phyloP scores from a whole-genome alignment of 64 coral and sea anemone species.

The Exaiptasia diaphana region DNA sequence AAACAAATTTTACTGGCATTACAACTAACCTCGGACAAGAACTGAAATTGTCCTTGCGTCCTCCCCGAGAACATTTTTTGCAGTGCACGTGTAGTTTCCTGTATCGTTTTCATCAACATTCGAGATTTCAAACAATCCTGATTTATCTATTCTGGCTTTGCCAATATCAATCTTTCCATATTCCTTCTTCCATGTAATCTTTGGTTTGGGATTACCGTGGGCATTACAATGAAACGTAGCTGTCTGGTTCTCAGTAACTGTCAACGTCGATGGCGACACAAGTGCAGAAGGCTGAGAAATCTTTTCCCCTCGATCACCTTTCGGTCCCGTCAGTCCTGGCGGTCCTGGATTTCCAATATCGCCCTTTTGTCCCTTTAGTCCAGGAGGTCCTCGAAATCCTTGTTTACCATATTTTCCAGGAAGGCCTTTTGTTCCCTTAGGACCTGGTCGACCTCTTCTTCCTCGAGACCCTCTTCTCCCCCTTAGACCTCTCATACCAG shows the following conservation, averaged over 20 bases:
- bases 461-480: constrained; percentile 20
- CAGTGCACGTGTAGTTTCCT: constrained; percentile 15
- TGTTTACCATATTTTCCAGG: constrained; percentile 46
- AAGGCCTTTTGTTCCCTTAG: constrained; percentile 15
- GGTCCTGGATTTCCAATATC: constrained; percentile 1
- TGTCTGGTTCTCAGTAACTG: constrained; percentile 21
- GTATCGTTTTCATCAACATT: background rate
- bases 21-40: constrained; percentile 15
- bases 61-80: constrained; percentile 8
- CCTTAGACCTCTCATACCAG: constrained; percentile 21
- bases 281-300: background rate
- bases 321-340: constrained; percentile 2
- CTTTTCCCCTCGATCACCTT: constrained; percentile 12
- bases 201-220: constrained; percentile 9
- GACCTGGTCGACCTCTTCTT: constrained; percentile 13
- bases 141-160: background rate
- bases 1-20: no score
- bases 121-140: background rate
- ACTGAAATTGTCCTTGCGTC: background rate
- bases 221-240: constrained; percentile 13
- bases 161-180: background rate
- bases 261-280: constrained; percentile 8
- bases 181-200: constrained; percentile 4
- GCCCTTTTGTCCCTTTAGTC: constrained; percentile 44
- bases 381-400: constrained; percentile 36